Evolutionary conservation across 2,888 invertebrate species (phyloP).

Genomic region (Agrotis exclamationis): DNA sequence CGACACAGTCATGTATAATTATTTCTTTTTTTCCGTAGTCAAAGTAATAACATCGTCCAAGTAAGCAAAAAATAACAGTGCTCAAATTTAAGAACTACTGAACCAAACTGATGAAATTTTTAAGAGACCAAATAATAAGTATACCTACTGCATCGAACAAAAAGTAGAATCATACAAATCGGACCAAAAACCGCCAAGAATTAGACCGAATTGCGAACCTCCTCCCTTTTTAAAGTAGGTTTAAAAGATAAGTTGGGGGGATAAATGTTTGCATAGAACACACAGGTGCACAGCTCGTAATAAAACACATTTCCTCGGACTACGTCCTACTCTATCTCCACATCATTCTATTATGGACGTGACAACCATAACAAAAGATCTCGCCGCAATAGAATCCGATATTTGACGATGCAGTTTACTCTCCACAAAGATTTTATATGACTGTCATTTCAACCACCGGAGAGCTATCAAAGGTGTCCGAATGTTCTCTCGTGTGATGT

Average conservation of each 20-base stretch:
- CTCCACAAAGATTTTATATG: slow-evolving; percentile 50
- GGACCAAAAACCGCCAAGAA: no score
- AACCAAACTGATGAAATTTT: no score
- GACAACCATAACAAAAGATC: slow-evolving; percentile 10
- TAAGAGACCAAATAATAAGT: no score
- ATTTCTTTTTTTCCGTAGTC: no score
- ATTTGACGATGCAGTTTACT: slow-evolving; percentile 53
- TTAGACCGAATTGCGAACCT: no score
- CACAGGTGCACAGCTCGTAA: background rate
- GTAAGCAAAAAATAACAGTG: no score
- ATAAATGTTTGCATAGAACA: background rate
- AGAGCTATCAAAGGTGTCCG: slow-evolving; percentile 38
- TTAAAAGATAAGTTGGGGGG: background rate
- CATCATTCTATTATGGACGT: slow-evolving; percentile 5
- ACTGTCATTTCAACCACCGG: slow-evolving; percentile 35
- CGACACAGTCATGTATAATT: no score
- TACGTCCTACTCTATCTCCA: background rate
- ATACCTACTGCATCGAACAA: no score
- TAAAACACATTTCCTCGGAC: background rate
- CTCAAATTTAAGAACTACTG: no score
- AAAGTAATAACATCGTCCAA: no score
- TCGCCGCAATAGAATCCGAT: slow-evolving; percentile 41
- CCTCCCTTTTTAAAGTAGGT: no score
- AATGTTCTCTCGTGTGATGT: slow-evolving; percentile 3
- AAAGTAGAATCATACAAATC: no score